Percentiles rank a stretch among this genome's conserved stretches.
Conservation (phyloP, 2,113 vertebrate genomes). For the Piliocolobus tephrosceles region DNA sequence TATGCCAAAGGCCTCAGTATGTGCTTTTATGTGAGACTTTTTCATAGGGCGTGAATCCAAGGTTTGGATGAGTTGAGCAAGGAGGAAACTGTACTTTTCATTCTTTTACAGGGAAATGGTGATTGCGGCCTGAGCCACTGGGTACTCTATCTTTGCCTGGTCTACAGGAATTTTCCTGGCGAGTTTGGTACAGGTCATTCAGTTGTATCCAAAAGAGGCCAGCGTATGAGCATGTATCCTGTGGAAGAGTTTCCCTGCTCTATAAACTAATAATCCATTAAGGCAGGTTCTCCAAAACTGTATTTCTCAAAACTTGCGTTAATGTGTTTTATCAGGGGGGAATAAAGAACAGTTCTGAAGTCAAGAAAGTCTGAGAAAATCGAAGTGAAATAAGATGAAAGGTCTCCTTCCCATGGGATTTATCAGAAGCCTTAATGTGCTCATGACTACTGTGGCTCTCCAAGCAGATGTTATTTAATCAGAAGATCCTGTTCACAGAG, state of each 20-base stretch:
- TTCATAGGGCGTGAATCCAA: not conserved
- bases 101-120: not conserved
- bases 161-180: not conserved
- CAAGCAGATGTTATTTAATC: not conserved
- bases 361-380: not conserved
- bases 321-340: not conserved
- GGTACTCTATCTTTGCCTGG: not conserved
- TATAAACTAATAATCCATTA: not conserved
- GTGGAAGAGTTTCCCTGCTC: not conserved
- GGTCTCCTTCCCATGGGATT: not conserved
- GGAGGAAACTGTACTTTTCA: not conserved
- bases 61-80: not conserved
- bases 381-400: not conserved
- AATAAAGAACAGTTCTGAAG: not conserved
- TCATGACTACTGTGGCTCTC: not conserved
- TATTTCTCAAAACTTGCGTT: not conserved
- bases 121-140: not conserved
- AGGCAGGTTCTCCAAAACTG: not conserved
- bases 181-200: not conserved
- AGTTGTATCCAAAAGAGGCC: not conserved
- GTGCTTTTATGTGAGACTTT: not conserved
- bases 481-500: not conserved
- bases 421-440: not conserved
- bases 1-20: too few species aligned
- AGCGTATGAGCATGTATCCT: not conserved